Conservation (phyloP, 2,113 vertebrate genomes). For the Ia io region DNA sequence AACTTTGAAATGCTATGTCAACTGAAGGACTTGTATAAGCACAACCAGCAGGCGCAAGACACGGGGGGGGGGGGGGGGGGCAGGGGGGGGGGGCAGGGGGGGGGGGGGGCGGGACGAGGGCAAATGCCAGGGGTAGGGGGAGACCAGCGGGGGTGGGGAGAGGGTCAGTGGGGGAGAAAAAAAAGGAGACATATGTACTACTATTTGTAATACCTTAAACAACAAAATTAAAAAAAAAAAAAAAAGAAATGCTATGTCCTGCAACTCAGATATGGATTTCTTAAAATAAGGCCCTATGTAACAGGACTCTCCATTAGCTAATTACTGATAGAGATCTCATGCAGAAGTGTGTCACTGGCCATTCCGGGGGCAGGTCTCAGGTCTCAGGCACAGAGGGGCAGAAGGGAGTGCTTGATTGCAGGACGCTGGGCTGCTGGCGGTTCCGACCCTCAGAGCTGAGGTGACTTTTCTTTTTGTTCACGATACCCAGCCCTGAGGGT, state of each 20-base stretch:
- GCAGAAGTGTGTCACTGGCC: background rate
- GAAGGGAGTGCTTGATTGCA: background rate
- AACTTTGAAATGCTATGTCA: background rate
- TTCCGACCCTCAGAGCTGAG: conserved; percentile 6
- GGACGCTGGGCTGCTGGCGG: background rate
- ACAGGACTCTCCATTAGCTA: background rate
- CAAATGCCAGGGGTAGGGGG: too few species aligned
- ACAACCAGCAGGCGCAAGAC: too few species aligned
- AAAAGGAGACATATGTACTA: too few species aligned
- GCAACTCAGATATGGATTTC: background rate
- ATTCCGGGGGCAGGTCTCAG: background rate
- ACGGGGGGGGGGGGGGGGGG: too few species aligned
- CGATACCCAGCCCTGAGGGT: background rate
- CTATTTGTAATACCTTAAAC: too few species aligned
- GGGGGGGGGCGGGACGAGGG: too few species aligned
- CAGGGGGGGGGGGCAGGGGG: too few species aligned
- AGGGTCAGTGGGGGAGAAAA: too few species aligned
- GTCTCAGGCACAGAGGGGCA: background rate
- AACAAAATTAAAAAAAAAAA: too few species aligned
- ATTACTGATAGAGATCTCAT: background rate
- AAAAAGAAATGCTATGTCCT: background rate
- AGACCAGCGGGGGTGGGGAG: too few species aligned
- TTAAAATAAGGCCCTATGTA: conserved; percentile 23
- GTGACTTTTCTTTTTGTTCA: conserved; percentile 48
- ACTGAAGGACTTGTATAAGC: too few species aligned